Conservation (phyloP, 2,888 invertebrate species). For the Rhyacophila evoluta region DNA sequence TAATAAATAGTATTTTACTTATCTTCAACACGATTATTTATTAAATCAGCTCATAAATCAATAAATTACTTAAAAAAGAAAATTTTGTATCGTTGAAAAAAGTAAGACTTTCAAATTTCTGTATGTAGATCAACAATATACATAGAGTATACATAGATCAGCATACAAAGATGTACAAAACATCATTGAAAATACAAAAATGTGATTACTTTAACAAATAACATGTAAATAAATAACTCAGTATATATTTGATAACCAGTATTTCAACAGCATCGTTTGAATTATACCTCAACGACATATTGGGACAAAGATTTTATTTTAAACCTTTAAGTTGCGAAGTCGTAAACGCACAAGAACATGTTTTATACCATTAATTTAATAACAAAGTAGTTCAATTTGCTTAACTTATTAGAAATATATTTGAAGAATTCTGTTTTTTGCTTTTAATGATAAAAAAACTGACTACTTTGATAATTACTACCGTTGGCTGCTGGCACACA, state of each 20-base stretch:
- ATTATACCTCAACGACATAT: not conserved
- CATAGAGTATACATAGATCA: too few species aligned
- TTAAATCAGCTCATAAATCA: too few species aligned
- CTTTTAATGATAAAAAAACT: not conserved
- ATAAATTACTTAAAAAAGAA: too few species aligned
- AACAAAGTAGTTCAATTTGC: not conserved
- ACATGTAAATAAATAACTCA: not conserved
- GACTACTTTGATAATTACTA: not conserved
- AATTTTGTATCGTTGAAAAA: too few species aligned
- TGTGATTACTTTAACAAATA: too few species aligned
- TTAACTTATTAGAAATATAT: not conserved
- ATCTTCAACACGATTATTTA: too few species aligned
- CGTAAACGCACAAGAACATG: not conserved
- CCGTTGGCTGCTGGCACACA: not conserved
- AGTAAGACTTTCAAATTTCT: too few species aligned
- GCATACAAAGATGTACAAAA: too few species aligned
- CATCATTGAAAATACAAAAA: too few species aligned
- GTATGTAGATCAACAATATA: too few species aligned
- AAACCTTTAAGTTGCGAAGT: not conserved
- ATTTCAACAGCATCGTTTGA: not conserved
- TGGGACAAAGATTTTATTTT: not conserved
- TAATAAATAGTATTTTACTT: too few species aligned
- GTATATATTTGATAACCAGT: not conserved
- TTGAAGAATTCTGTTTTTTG: not conserved
- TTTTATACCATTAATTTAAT: not conserved